Evolutionary conservation across 2,888 invertebrate species (phyloP).

Genomic region (Eumerus sabulonum): DNA sequence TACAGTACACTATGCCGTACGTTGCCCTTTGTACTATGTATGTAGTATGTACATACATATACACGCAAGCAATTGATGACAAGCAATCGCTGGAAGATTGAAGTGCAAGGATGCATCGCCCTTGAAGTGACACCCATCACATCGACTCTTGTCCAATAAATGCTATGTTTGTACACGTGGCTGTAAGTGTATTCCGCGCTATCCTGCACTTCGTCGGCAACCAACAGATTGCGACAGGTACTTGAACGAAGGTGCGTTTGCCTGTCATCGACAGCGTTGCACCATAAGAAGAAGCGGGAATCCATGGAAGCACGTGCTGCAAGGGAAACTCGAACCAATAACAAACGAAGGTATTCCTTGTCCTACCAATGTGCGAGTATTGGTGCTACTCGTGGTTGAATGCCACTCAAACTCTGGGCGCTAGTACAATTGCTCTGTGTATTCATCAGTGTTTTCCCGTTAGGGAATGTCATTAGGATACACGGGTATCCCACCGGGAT

Average conservation of each 20-base stretch:
- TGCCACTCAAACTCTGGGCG: constrained; percentile 22
- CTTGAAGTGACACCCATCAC: constrained; percentile 47
- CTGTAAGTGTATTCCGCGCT: background rate
- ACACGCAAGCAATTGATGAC: constrained; percentile 1
- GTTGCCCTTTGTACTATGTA: constrained; percentile 39
- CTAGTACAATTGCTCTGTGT: constrained; percentile 19
- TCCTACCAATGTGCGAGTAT: constrained; percentile 2
- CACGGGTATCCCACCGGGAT: constrained; percentile 23
- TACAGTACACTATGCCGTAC: constrained; percentile 7
- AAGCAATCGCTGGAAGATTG: constrained; percentile 21
- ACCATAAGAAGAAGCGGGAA: background rate
- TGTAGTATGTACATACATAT: background rate
- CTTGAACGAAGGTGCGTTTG: constrained; percentile 11
- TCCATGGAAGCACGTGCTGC: constrained; percentile 49
- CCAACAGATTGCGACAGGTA: background rate
- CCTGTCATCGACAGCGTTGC: no score
- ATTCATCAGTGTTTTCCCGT: constrained; percentile 43
- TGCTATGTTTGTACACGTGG: constrained; percentile 15
- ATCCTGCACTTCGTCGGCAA: constrained; percentile 8
- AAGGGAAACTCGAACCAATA: constrained; percentile 6
- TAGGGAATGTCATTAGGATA: constrained; percentile 51
- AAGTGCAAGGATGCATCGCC: constrained; percentile 38
- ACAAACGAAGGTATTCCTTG: background rate
- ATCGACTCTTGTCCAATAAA: background rate
- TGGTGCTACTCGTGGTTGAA: constrained; percentile 30